A percentile compares a stretch with the other conserved stretches of the same genome.
Conservation (phyloP, 2,888 invertebrate genomes). For the Chaitophorus viminalis region DNA sequence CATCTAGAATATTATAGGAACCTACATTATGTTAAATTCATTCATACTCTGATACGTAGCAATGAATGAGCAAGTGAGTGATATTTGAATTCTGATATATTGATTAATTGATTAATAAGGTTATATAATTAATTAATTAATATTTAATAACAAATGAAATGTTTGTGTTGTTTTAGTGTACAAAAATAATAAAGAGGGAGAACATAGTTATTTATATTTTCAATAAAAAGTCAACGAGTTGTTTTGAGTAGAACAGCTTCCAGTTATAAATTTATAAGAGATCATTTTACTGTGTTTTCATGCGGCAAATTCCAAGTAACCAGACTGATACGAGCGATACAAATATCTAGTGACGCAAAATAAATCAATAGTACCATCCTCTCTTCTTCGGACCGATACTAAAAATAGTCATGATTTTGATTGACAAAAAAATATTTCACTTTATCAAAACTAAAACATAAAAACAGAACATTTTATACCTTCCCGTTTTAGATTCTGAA, state of each 20-base stretch:
- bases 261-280: neutral
- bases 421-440: neutral
- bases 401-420: neutral
- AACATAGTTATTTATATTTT: neutral
- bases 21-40: too few relatives aligned
- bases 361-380: constrained; percentile 12
- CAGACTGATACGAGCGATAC: neutral
- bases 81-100: too few relatives aligned
- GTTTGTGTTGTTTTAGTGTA: neutral
- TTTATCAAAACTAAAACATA: too few relatives aligned
- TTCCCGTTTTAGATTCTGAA: too few relatives aligned
- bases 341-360: constrained; percentile 6
- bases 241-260: neutral
- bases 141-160: neutral
- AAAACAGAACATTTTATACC: too few relatives aligned
- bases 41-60: too few relatives aligned
- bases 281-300: neutral
- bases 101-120: too few relatives aligned
- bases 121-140: too few relatives aligned
- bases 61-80: too few relatives aligned
- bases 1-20: too few relatives aligned
- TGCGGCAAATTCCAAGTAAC: neutral
- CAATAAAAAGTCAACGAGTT: neutral
- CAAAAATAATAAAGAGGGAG: neutral
- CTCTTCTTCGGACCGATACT: neutral